These are phyloP conservation scores for Cuniculus paca DNA, from an alignment of 2,797 vertebrate species.

Conservation along the genomic window DNA sequence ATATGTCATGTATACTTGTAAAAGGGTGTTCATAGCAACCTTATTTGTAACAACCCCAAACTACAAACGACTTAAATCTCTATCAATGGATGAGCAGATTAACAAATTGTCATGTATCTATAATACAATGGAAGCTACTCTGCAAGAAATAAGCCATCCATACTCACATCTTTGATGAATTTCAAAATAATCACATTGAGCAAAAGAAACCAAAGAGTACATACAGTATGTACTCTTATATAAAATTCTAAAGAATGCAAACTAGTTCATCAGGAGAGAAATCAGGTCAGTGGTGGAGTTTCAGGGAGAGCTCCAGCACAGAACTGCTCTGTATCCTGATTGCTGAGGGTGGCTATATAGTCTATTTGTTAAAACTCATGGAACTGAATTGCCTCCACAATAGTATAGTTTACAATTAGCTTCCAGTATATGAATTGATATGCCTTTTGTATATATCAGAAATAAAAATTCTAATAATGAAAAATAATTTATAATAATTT, in stretches of 20 bases:
- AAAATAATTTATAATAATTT: conserved; percentile 41
- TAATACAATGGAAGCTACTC: not conserved
- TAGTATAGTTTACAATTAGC: not conserved
- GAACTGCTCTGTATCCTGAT: not conserved
- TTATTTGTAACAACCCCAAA: not conserved
- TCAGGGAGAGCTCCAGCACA: not conserved
- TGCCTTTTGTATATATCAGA: not conserved
- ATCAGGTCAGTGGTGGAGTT: not conserved
- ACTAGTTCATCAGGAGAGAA: not conserved
- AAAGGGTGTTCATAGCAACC: not conserved
- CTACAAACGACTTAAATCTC: not conserved
- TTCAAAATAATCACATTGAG: not conserved
- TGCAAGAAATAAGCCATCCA: not conserved
- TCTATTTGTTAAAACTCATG: conserved; percentile 41
- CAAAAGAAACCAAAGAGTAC: not conserved
- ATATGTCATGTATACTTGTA: not conserved
- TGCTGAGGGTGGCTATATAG: not conserved
- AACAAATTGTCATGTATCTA: not conserved
- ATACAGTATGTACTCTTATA: not conserved
- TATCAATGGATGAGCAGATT: not conserved
- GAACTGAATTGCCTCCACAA: not conserved
- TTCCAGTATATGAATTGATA: not conserved
- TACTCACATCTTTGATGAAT: not conserved
- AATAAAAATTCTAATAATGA: conserved; percentile 53
- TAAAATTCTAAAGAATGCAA: conserved; percentile 31